phyloP scores from a whole-genome alignment of 2,888 invertebrate species.

The Artemia sp. region DNA sequence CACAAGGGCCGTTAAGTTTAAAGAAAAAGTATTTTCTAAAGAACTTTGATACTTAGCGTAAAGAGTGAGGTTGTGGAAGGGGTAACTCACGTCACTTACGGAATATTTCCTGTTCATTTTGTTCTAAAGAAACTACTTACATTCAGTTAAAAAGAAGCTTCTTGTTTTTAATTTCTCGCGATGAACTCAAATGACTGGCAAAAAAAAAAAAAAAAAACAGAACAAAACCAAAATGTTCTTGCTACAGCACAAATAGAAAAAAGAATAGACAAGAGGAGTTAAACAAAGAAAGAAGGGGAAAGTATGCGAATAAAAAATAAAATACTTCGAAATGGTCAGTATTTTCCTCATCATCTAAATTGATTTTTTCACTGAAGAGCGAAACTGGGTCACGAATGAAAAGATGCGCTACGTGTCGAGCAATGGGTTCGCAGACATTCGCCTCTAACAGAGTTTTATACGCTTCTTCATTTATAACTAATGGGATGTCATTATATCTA shows the following conservation, averaged over 20 bases:
- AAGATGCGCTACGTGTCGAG: slow-evolving; percentile 89
- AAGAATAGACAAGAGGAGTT: slow-evolving; percentile 17
- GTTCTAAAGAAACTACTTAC: too few relatives aligned
- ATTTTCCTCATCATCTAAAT: slow-evolving; percentile 81
- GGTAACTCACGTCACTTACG: too few relatives aligned
- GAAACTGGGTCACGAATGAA: slow-evolving; percentile 95
- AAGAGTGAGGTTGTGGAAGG: too few relatives aligned
- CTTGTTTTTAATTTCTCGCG: too few relatives aligned
- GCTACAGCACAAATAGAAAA: neutral
- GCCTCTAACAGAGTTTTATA: slow-evolving; percentile 65
- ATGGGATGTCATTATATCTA: slow-evolving; percentile 79
- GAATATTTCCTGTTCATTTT: too few relatives aligned
- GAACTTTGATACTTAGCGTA: too few relatives aligned
- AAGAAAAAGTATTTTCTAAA: too few relatives aligned
- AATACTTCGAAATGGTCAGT: slow-evolving; percentile 93
- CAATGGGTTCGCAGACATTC: slow-evolving; percentile 78
- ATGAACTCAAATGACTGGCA: too few relatives aligned
- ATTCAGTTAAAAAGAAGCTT: too few relatives aligned
- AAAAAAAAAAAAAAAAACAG: too few relatives aligned
- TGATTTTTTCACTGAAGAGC: slow-evolving; percentile 78
- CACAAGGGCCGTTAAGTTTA: too few relatives aligned
- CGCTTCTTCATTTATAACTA: slow-evolving; percentile 65
- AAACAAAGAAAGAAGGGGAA: slow-evolving; percentile 18
- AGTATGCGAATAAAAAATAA: neutral
- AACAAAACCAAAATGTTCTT: too few relatives aligned